Percentiles rank a stretch among this genome's conserved stretches.
Conservation (phyloP, 2,797 vertebrate species). For the Tenualosa ilisha region DNA sequence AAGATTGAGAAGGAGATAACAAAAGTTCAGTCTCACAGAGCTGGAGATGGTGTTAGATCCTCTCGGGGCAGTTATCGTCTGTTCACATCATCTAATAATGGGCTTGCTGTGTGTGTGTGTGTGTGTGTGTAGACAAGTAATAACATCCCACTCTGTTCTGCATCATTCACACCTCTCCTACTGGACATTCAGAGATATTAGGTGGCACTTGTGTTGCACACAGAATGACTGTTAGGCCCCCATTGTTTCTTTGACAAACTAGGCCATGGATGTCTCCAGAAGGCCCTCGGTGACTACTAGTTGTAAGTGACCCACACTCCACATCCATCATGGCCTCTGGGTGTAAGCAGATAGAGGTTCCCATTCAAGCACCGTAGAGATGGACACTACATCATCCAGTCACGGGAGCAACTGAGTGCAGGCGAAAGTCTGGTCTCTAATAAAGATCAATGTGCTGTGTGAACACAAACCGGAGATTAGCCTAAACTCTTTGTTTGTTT, state of each 20-base stretch:
- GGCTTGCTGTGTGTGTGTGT: background rate
- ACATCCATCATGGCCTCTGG: background rate
- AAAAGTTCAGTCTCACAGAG: background rate
- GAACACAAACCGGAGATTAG: background rate
- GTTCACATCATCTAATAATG: background rate
- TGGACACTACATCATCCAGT: conserved; percentile 4
- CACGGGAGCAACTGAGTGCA: background rate
- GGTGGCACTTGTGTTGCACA: background rate
- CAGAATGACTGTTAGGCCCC: background rate
- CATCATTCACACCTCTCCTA: background rate
- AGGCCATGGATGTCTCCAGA: background rate
- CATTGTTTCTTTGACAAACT: background rate
- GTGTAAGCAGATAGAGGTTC: background rate
- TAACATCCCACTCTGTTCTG: background rate
- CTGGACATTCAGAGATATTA: background rate
- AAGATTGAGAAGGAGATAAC: background rate
- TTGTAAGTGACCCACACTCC: background rate
- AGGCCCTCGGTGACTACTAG: background rate
- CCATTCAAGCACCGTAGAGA: background rate
- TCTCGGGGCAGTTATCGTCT: background rate
- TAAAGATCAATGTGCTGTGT: background rate
- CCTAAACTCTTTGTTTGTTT: background rate
- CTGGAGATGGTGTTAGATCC: conserved; percentile 7
- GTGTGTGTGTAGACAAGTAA: background rate
- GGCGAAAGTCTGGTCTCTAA: background rate